Conservation (phyloP, 2,888 invertebrate species). For the Pterostichus madidus region DNA sequence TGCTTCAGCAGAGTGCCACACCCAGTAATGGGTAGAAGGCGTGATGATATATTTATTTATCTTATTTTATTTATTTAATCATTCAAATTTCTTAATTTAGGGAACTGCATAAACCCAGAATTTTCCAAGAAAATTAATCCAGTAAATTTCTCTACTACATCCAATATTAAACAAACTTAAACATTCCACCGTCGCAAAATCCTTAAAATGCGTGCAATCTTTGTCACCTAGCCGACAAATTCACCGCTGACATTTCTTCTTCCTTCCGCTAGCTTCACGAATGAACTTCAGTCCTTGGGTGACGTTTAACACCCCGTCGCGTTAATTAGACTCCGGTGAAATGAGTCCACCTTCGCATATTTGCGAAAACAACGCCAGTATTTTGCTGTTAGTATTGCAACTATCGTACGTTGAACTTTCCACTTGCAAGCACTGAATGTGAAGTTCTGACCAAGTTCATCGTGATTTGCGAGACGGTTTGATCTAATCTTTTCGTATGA, state of each 20-base stretch:
- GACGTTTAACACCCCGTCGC: conserved; percentile 12
- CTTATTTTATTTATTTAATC: no score
- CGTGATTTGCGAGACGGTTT: conserved; percentile 1
- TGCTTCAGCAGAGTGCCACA: no score
- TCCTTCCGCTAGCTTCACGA: neutral
- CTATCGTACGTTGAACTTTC: conserved; percentile 33
- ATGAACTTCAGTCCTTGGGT: conserved; percentile 19
- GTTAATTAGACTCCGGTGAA: conserved; percentile 40
- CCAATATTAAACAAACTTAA: neutral
- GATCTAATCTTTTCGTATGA: neutral
- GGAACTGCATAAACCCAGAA: neutral
- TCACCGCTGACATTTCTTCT: neutral
- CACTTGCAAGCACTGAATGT: neutral
- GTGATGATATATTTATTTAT: no score
- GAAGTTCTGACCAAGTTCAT: conserved; percentile 1
- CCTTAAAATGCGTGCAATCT: neutral
- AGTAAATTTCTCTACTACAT: neutral
- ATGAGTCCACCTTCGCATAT: conserved; percentile 33
- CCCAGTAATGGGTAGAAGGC: no score
- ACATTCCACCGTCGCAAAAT: neutral
- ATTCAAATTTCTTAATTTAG: neutral
- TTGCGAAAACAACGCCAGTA: no score
- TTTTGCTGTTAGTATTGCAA: neutral
- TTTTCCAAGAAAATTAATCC: neutral
- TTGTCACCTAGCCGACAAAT: neutral